These are phyloP conservation scores for Pseudochromis fuscus DNA, from an alignment of 2,797 vertebrate species.

Conservation along the genomic window DNA sequence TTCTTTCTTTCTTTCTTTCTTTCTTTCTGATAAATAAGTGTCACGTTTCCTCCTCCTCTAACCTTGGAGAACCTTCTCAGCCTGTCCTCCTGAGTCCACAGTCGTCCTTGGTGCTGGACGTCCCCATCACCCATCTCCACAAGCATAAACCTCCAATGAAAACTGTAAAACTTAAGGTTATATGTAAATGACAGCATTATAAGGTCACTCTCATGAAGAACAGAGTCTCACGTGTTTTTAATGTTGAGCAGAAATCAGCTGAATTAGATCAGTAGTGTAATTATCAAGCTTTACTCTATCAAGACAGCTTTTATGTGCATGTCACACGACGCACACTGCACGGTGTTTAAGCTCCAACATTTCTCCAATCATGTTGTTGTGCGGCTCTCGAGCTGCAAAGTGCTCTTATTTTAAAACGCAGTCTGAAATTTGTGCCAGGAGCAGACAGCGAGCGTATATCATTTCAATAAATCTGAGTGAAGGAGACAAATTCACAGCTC, in stretches of 20 bases:
- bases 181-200: constrained; percentile 66
- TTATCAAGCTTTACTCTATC: constrained; percentile 10
- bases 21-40: constrained; percentile 11
- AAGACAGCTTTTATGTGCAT: constrained; percentile 1
- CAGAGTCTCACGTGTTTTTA: constrained; percentile 35
- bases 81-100: not conserved
- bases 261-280: constrained; percentile 28
- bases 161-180: constrained; percentile 56
- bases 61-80: constrained; percentile 2
- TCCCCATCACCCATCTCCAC: constrained; percentile 27
- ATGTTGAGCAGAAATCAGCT: constrained; percentile 27
- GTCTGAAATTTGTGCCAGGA: constrained; percentile 47
- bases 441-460: constrained; percentile 64
- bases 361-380: constrained; percentile 35
- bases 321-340: constrained; percentile 9
- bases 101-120: constrained; percentile 20
- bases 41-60: not conserved
- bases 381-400: constrained; percentile 38
- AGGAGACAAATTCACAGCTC: constrained; percentile 68
- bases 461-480: constrained; percentile 77
- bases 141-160: constrained; percentile 28
- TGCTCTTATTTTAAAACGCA: constrained; percentile 56
- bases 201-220: constrained; percentile 44
- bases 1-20: not conserved
- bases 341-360: constrained; percentile 29